phyloP scores from a whole-genome alignment of 2,113 vertebrate genomes.

The Naja naja region DNA sequence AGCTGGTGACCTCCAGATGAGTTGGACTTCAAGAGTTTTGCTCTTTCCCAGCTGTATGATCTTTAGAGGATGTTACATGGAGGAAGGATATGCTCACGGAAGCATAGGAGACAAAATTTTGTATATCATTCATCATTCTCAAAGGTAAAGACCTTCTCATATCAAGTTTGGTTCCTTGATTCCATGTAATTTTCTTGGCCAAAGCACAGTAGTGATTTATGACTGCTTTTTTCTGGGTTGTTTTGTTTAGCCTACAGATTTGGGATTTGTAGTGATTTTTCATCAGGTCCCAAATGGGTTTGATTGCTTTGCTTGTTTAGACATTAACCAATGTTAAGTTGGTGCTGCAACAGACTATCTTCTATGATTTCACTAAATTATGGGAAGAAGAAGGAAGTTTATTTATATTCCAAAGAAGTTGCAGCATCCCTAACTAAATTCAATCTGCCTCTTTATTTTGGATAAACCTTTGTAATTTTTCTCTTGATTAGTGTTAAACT shows the following conservation, averaged over 20 bases:
- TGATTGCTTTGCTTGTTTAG: not conserved
- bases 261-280: not conserved
- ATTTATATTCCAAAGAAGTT: not conserved
- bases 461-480: not conserved
- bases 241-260: not conserved
- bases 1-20: not conserved
- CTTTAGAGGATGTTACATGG: not conserved
- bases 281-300: not conserved
- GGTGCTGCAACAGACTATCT: not conserved
- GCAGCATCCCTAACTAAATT: not conserved
- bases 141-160: not conserved
- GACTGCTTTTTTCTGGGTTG: not conserved
- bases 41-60: not conserved
- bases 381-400: not conserved
- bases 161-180: not conserved
- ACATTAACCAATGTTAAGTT: not conserved
- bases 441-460: not conserved
- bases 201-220: not conserved
- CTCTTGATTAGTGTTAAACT: not conserved
- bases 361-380: not conserved
- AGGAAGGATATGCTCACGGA: not conserved
- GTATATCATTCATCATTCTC: not conserved
- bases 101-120: not conserved
- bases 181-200: not conserved
- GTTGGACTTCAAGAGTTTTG: not conserved